Evolutionary conservation across 2,797 vertebrate species (phyloP).

Genomic region (Tauraco hartlaubi): DNA sequence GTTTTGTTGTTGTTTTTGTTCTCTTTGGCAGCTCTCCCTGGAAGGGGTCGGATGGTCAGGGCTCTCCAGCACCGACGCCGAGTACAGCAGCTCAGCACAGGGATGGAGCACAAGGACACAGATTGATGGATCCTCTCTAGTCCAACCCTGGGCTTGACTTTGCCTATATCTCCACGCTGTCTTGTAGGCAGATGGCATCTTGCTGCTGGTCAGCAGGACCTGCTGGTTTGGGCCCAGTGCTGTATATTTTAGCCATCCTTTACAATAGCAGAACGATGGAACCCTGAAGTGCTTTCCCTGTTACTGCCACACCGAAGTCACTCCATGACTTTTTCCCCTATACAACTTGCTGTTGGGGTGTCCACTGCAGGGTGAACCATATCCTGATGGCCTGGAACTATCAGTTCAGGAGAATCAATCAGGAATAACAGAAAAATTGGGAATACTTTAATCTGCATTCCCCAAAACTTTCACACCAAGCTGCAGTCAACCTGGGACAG

Average conservation of each 20-base stretch:
- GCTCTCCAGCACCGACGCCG: accelerated
- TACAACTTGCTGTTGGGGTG: neutral
- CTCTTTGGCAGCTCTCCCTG: neutral
- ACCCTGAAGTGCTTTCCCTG: neutral
- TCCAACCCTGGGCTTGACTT: neutral
- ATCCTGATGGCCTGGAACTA: neutral
- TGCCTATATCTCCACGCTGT: neutral
- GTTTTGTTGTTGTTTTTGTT: neutral
- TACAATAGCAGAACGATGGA: neutral
- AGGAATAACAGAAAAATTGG: neutral
- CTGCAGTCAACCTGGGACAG: neutral
- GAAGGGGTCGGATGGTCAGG: neutral
- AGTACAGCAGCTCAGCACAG: neutral
- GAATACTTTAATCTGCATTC: neutral
- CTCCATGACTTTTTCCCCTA: neutral
- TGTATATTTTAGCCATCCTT: neutral
- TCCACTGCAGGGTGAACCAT: neutral
- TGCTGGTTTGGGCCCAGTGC: neutral
- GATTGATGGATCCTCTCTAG: neutral
- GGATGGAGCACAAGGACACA: neutral
- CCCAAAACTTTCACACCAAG: neutral
- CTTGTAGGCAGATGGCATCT: neutral
- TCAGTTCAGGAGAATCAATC: neutral
- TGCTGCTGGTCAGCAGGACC: neutral
- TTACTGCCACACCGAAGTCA: neutral